Evolutionary conservation across 2,888 invertebrate species (phyloP), one percentile per base, ranked within the genome.

Genomic region (Ellobium chinense): DNA sequence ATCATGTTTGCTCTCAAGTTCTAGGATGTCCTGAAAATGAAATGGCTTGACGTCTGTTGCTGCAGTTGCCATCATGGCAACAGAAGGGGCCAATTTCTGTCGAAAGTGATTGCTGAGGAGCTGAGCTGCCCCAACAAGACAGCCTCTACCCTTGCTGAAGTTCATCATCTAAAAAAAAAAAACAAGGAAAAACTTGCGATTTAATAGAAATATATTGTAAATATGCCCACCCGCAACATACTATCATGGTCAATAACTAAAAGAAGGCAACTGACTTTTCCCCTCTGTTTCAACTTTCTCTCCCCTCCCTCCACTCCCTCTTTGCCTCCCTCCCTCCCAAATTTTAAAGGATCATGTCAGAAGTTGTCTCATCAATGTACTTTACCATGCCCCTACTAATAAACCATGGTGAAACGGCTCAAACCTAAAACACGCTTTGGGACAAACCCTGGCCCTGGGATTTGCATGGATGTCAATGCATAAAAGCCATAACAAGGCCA

Each of bases 11-110:
- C 82, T 87, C 37, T 87, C 88, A 4, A 83, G 60, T 69, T 92
- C 88, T n/a, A 93, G 82, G 27, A 93, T 89, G 72, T 93, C 93
- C 84, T 93, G 93, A 83, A 89, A 93, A 66, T 87, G 78, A 84
- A 93, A 93, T 37, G 92, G 92, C 81, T 91, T 91, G 9, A 88
- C 87, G 77, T 89, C 87, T 18, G 86, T 78, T n/a, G 89, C 85
- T n/a, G 87, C 85, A 1, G 86, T 86, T 58, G 88, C 78, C 60
- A 65, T 34, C 69, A 73, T 58, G 34, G 78, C 70, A 72, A 37
- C 80, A 24, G 74, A 58, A 12, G 79, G 72, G 1, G 29, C 72
- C 39, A 81, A 4, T 54, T 74, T 65, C 9, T 74, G 66, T 37
- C 74, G 66, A 36, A 80, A 39, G 37, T 66, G 74, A 31, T 21